phyloP scores from a whole-genome alignment of 2,113 vertebrate species.

The Tinamus guttatus region DNA sequence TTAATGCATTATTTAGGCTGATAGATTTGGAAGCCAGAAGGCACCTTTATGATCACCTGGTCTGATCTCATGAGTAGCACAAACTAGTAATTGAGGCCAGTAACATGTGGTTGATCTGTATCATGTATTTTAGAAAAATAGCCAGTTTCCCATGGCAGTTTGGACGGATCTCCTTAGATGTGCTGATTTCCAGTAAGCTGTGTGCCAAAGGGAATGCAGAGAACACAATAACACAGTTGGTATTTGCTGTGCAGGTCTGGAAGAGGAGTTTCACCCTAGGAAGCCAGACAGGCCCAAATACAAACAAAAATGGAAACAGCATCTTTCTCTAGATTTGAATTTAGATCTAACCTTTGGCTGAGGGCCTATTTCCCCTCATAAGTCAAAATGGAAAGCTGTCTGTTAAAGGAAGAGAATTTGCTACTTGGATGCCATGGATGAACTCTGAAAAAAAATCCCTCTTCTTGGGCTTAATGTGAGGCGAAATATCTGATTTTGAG shows the following conservation, averaged over 20 bases:
- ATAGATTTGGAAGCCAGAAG: conserved; percentile 61
- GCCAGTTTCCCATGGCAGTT: conserved; percentile 69
- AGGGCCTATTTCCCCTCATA: conserved; percentile 38
- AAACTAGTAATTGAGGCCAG: conserved; percentile 50
- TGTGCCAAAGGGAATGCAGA: conserved; percentile 55
- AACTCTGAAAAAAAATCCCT: conserved; percentile 8
- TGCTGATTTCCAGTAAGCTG: conserved; percentile 9
- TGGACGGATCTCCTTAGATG: conserved; percentile 50
- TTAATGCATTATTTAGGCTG: conserved; percentile 52
- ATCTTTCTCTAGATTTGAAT: conserved; percentile 39
- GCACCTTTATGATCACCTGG: conserved; percentile 63
- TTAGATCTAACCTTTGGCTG: conserved; percentile 51
- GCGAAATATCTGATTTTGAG: neutral
- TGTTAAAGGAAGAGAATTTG: neutral
- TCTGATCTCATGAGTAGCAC: conserved; percentile 64
- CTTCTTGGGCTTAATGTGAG: neutral
- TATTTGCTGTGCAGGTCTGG: conserved; percentile 46
- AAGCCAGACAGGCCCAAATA: conserved; percentile 66
- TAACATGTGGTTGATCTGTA: conserved; percentile 61
- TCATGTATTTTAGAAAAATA: conserved; percentile 57
- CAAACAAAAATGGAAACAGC: conserved; percentile 56
- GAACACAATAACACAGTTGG: conserved; percentile 8
- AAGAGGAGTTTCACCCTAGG: conserved; percentile 56
- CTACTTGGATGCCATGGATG: neutral
- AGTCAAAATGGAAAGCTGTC: neutral